Evolutionary conservation across 2,797 vertebrate genomes (phyloP), one percentile per base, ranked within the genome.

Genomic region (Esox masquinongy): DNA sequence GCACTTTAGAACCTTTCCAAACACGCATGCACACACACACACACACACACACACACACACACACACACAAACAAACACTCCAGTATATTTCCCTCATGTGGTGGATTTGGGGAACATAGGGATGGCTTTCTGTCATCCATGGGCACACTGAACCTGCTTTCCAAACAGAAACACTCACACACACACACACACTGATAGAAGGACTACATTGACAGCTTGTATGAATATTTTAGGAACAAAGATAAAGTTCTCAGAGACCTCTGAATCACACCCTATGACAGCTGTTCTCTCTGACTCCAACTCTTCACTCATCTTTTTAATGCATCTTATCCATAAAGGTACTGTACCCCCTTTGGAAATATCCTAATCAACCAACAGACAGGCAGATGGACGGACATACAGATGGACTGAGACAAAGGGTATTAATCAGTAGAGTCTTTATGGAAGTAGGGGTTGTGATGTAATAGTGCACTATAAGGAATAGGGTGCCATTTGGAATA

Each of bases 191-290:
- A 70, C 69, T 34, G 34, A 34, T 34, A 34, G 34, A 34, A 34
- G 34, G 34, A 34, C 88, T 89, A 87, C 90, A 92, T 85, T 91
- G 91, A 91, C 91, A 93, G 91, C 91, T 92, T 94, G 90, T 78
- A 89, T 89, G 90, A 87, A 91, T 92, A 92, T 93, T 92, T 92
- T 90, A 88, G 85, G 87, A 91, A 90, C 87, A 93, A 92, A 91
- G 87, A 87, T 84, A 89, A 80, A 90, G 82, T 89, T 88, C 89
- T 91, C 88, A 85, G 85, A 90, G 87, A 90, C 91, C 89, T 92
- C 88, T 90, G 91, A 91, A 89, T 92, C 90, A 92, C 87, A 77
- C 81, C 72, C 83, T 84, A 87, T 90, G 91, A 90, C 91, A 92
- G 89, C 87, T 90, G 88, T 87, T 85, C 88, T 73, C 83, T 84